Evolutionary conservation across 2,113 vertebrate species (phyloP), one percentile per base, ranked within the genome.

Genomic region (Solenodon paradoxus): DNA sequence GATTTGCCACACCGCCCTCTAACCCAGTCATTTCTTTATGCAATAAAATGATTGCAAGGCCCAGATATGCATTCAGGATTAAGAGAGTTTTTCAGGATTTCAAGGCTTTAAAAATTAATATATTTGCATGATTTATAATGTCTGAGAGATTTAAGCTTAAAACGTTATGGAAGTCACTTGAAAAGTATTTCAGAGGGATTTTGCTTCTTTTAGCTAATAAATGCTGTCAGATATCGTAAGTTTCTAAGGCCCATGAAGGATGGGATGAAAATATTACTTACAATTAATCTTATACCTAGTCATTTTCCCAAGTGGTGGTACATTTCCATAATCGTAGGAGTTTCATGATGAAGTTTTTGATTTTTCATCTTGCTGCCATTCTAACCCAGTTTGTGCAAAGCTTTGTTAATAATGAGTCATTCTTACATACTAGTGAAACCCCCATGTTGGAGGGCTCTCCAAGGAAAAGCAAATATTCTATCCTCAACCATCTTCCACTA

Each of bases 251-350:
- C 69, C 51, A 9, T 74, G 68, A 20, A 81, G 61, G 63, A 66
- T 94, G 68, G 74, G 57, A 86, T 82, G 96, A 84, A 94, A 96
- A 79, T 78, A 83, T 93, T 80, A 91, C 79, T 96, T 96, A 80
- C 53, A 89, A 90, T 89, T 90, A 94, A 61, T 61, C 45, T 90
- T 28, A 55, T 35, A 69, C 79, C 83, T 92, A 64, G 88, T 95
- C 79, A 93, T 95, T 91, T 92, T 79, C 93, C 95, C 89, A 83
- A 91, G 68, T 72, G 95, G 61, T 9, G 12, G 17, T n/a, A 19
- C 61, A 90, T 96, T 95, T 96, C 40, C 68, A 93, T 83, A 95
- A 79, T 20, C 13, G 95, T 66, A 66, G 78, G 90, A 79, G 80
- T 75, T 95, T 77, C 40, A 32, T 78, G 88, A 75, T 55, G 74